Evolutionary conservation across 2,797 vertebrate genomes (phyloP), one percentile per base, ranked within the genome.

Genomic region (Hephaestus fuliginosus): DNA sequence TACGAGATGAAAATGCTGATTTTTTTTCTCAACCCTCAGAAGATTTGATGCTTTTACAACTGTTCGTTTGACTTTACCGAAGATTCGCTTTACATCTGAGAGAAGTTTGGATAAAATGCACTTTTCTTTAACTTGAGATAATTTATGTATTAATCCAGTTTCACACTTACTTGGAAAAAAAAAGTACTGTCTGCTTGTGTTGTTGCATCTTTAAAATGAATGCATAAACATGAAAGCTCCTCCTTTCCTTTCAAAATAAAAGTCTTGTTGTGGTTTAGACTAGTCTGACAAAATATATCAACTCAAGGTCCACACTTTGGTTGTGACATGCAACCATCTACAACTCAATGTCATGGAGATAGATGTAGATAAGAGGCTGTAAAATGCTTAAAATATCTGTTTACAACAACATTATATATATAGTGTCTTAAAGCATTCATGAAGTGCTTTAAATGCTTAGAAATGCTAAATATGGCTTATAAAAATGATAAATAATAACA

Each of bases 31-130:
- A 22, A 64, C 43, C 64, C 76, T 78, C 30, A 17, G 66, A 76
- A 28, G 53, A 72, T 68, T 48, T 25, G 41, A 80, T 17, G 64
- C 75, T 76, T 76, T 51, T 25, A 49, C 60, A 71, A 78, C 13
- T 46, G 18, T 57, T 70, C 18, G 12, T 71, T 70, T 70, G 20
- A 62, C 69, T 76, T 30, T 4, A 13, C 15, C 49, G 20, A 41
- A 79, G 41, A 56, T 14, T 10, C 20, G 33, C 57, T 61, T 48
- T 5, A 36, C 28, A 70, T 44, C 3, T 28, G 5, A 61, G 28
- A 41, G 18, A 39, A 53, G 63, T 78, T 76, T 60, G 30, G 30
- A 58, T 39, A 49, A 25, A 41, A 65, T 7, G 5, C 36, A 28
- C n/a, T 48, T 25, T 69, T 44, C 72, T 49, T 15, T 25, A 64